phyloP scores from a whole-genome alignment of 2,888 invertebrate genomes.

The Philhelius pedissequus region DNA sequence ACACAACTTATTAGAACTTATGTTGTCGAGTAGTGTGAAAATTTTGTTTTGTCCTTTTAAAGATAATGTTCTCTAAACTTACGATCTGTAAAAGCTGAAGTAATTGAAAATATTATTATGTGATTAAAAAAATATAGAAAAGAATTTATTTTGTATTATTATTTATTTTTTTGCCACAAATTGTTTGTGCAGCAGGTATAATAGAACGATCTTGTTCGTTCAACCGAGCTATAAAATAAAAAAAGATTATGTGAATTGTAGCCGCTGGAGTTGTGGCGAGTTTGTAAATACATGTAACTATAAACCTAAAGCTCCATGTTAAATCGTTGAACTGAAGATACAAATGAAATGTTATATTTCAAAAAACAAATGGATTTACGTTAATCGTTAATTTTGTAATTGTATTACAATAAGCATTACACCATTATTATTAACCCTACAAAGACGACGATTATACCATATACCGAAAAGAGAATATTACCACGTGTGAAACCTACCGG shows the following conservation, averaged over 20 bases:
- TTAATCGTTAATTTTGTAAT: too few relatives aligned
- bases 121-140: conserved; percentile 40
- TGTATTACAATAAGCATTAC: too few relatives aligned
- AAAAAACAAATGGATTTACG: too few relatives aligned
- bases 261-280: conserved; percentile 19
- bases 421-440: too few relatives aligned
- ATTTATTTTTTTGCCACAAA: neutral
- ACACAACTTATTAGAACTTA: conserved; percentile 53
- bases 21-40: conserved; percentile 42
- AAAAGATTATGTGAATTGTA: neutral
- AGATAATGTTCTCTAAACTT: conserved; percentile 37
- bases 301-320: conserved; percentile 40
- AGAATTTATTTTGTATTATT: too few relatives aligned
- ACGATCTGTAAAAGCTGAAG: conserved; percentile 65
- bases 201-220: conserved; percentile 18
- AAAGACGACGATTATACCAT: too few relatives aligned
- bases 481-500: too few relatives aligned
- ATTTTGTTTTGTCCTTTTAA: conserved; percentile 13
- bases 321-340: conserved; percentile 15
- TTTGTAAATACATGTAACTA: too few relatives aligned
- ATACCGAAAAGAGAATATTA: too few relatives aligned
- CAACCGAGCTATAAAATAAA: conserved; percentile 4
- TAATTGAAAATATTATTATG: conserved; percentile 45
- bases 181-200: conserved; percentile 7
- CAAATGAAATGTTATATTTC: too few relatives aligned